Conservation (phyloP, 2,888 invertebrate genomes). For the Dione vanillae region DNA sequence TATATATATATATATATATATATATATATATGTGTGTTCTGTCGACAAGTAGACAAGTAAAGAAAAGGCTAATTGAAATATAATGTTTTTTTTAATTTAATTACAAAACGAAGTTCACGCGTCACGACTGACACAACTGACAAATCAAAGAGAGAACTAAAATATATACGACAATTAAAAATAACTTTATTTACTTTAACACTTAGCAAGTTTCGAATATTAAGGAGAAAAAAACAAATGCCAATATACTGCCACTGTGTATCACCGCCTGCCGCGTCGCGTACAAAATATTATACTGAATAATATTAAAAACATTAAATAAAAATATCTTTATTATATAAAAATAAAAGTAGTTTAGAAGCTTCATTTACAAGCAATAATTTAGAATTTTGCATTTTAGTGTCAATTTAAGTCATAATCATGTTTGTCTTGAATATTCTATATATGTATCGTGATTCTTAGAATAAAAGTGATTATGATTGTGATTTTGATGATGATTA, state of each 20-base stretch:
- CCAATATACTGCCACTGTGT: conserved; percentile 31
- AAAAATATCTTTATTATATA: background rate
- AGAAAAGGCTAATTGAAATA: background rate
- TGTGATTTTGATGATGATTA: background rate
- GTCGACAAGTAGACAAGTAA: no score
- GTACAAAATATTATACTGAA: conserved; percentile 33
- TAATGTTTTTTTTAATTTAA: background rate
- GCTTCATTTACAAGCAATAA: conserved; percentile 21
- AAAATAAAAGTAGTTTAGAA: conserved; percentile 3
- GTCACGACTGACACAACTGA: conserved; percentile 4
- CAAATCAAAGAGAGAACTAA: background rate
- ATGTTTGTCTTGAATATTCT: conserved; percentile 8
- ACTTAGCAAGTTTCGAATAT: conserved; percentile 9
- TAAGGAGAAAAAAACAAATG: background rate
- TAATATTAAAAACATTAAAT: background rate
- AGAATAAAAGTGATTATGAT: background rate
- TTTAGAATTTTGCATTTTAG: background rate
- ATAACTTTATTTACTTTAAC: conserved; percentile 4
- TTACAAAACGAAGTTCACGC: background rate
- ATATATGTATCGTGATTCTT: background rate
- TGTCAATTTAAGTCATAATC: conserved; percentile 32
- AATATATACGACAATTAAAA: background rate
- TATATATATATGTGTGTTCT: no score
- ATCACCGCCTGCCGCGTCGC: conserved; percentile 37
- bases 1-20: no score